A percentile compares a stretch with the other conserved stretches of the same genome.
Evolutionary conservation across 2,113 vertebrate species (phyloP).

Genomic region (Thermophis baileyi): DNA sequence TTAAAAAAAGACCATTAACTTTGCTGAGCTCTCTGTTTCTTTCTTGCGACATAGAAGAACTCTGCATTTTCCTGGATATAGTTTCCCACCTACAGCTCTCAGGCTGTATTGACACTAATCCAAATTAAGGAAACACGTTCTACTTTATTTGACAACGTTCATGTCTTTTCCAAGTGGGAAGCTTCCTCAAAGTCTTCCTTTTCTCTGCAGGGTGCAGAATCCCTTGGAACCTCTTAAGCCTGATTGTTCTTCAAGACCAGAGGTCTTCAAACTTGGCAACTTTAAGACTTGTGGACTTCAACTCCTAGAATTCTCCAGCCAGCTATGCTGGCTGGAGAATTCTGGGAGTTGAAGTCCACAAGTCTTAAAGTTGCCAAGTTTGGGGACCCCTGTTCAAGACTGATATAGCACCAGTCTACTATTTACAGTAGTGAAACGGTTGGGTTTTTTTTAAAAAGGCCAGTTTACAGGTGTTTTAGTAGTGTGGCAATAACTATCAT

Average conservation of each 20-base stretch:
- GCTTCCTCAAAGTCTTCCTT: neutral
- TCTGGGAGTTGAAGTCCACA: no score
- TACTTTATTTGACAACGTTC: slow-evolving; percentile 3
- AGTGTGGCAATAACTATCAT: neutral
- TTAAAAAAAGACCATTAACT: slow-evolving; percentile 10
- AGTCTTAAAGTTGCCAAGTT: no score
- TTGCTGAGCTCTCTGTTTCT: slow-evolving; percentile 21
- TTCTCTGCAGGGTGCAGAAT: neutral
- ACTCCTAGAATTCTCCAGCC: no score
- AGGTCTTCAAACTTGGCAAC: no score
- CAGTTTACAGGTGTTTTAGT: neutral
- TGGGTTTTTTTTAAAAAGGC: neutral
- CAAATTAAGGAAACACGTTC: neutral
- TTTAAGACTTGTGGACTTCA: no score
- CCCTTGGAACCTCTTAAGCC: neutral
- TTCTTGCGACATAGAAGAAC: slow-evolving; percentile 22
- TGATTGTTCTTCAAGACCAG: neutral
- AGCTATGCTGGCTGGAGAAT: no score
- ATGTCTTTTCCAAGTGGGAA: slow-evolving; percentile 5
- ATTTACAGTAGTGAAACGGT: neutral
- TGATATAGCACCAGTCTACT: neutral
- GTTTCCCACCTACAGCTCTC: neutral
- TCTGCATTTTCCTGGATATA: slow-evolving; percentile 9
- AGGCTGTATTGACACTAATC: neutral
- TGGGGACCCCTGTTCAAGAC: neutral